Evolutionary conservation across 2,888 invertebrate genomes (phyloP).

Genomic region (Hermaeophaga mercurialis): DNA sequence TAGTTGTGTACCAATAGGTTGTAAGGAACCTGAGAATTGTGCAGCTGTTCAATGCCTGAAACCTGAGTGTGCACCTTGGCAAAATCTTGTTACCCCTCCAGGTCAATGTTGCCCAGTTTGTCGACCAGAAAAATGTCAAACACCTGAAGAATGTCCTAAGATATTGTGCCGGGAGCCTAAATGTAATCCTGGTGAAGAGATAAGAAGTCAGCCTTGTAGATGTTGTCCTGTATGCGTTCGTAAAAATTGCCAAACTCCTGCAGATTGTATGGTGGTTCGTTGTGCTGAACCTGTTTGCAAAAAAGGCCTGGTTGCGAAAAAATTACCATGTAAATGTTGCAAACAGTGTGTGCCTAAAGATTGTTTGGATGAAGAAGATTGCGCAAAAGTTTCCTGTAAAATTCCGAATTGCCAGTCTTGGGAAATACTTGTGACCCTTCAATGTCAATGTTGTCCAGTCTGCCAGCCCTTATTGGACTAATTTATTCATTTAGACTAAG

Average conservation of each 20-base stretch:
- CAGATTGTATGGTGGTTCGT: background rate
- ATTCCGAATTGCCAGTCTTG: background rate
- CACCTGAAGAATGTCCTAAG: background rate
- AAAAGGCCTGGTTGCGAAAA: background rate
- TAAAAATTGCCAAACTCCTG: background rate
- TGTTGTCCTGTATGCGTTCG: conserved; percentile 6
- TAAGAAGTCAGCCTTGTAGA: background rate
- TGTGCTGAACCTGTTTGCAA: background rate
- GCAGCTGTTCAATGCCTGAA: background rate
- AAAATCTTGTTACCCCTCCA: background rate
- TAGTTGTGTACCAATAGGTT: background rate
- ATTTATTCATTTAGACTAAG: too few species aligned
- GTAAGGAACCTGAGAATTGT: background rate
- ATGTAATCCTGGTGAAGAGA: background rate
- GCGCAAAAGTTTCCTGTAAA: background rate
- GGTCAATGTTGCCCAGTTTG: conserved; percentile 5
- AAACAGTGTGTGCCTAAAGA: background rate
- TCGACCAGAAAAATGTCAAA: background rate
- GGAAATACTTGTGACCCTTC: background rate
- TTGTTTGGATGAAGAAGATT: background rate
- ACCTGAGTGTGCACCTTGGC: background rate
- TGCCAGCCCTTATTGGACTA: too few species aligned
- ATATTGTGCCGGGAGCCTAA: background rate
- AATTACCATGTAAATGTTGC: conserved; percentile 13
- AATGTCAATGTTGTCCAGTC: background rate